Evolutionary conservation across 2,888 invertebrate genomes (phyloP).

Genomic region (Pinctada fucata): DNA sequence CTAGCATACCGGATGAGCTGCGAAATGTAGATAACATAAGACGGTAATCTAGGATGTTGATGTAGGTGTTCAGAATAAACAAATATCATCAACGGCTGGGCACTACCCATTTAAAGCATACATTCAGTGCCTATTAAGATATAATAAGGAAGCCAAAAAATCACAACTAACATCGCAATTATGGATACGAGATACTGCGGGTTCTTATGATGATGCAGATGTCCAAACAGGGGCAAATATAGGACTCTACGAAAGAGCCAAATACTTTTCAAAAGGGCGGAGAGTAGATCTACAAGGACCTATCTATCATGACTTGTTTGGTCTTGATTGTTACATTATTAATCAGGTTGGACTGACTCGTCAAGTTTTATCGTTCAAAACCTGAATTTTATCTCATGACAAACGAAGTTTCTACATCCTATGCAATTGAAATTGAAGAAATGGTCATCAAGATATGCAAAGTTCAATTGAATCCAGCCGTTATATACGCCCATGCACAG

Average conservation of each 20-base stretch:
- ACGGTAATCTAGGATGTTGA: no score
- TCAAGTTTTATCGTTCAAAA: neutral
- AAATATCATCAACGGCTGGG: neutral
- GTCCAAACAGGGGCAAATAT: neutral
- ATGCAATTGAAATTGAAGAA: neutral
- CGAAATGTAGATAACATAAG: no score
- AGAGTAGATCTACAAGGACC: neutral
- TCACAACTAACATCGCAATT: no score
- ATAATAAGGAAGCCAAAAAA: constrained; percentile 12
- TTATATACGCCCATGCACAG: no score
- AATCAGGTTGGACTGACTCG: neutral
- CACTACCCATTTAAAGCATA: constrained; percentile 13
- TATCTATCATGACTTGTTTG: neutral
- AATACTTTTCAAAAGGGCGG: neutral
- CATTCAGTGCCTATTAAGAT: constrained; percentile 9
- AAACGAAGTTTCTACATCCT: neutral
- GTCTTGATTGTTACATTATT: neutral
- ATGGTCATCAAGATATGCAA: constrained; percentile 8
- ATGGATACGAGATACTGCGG: neutral
- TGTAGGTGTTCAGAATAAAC: constrained; percentile 7
- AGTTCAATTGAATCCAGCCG: constrained; percentile 4
- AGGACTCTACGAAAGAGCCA: neutral
- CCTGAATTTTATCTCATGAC: no score
- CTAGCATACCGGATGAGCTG: no score
- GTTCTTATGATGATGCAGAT: neutral